Percentiles rank a stretch among this genome's conserved stretches.
Evolutionary conservation across 2,888 invertebrate species (phyloP).

Genomic region (Drosophila recens): DNA sequence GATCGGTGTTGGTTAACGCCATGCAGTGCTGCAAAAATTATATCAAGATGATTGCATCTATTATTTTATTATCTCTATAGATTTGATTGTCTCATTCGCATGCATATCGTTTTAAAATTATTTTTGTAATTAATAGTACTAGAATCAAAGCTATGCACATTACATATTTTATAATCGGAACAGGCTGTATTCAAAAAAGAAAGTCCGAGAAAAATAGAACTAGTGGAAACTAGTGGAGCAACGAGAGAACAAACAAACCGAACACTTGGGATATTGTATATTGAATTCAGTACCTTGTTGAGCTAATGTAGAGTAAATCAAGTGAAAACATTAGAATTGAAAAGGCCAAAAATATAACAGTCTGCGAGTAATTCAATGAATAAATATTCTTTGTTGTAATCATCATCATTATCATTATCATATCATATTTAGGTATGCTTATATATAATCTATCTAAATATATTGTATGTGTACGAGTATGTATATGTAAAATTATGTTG

Average conservation of each 20-base stretch:
- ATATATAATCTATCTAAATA: constrained; percentile 6
- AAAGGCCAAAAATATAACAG: constrained; percentile 86
- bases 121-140: not conserved
- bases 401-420: constrained; percentile 35
- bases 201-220: constrained; percentile 53
- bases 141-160: constrained; percentile 51
- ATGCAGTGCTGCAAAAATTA: constrained; percentile 49
- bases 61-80: constrained; percentile 9
- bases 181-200: constrained; percentile 36
- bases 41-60: constrained; percentile 14
- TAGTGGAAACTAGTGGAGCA: constrained; percentile 47
- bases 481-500: constrained; percentile 13
- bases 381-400: constrained; percentile 61
- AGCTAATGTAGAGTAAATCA: constrained; percentile 86
- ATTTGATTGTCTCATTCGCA: constrained; percentile 29
- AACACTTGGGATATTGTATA: constrained; percentile 54
- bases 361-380: constrained; percentile 83
- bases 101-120: constrained; percentile 33
- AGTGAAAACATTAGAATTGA: constrained; percentile 86
- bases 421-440: constrained; percentile 10
- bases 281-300: constrained; percentile 85
- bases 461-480: constrained; percentile 2
- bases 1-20: constrained; percentile 52
- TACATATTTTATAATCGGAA: constrained; percentile 37
- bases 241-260: constrained; percentile 72